These are phyloP conservation scores for Drosophila birchii DNA, from an alignment of 2,888 invertebrate species.

Conservation along the genomic window DNA sequence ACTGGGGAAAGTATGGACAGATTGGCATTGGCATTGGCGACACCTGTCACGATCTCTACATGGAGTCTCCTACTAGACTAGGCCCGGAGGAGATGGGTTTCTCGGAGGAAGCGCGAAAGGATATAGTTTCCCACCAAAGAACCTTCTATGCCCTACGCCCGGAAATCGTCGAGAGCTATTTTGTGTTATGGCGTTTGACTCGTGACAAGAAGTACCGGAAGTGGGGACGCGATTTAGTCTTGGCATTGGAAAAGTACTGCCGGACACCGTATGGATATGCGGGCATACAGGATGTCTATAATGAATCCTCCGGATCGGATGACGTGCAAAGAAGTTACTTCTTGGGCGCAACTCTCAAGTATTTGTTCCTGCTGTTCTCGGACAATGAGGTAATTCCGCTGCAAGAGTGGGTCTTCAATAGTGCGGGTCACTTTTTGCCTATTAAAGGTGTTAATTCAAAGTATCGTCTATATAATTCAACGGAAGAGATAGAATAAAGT, in stretches of 20 bases:
- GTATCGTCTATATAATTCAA: constrained; percentile 85
- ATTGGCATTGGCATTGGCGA: constrained; percentile 95
- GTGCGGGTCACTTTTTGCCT: constrained; percentile 98
- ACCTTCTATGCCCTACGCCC: constrained; percentile 98
- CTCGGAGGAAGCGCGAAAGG: not conserved
- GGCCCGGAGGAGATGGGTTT: constrained; percentile 91
- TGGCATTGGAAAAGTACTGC: constrained; percentile 97
- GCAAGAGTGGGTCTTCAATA: constrained; percentile 99
- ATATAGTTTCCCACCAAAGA: constrained; percentile 87
- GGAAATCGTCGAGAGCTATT: constrained; percentile 98
- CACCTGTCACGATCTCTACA: constrained; percentile 99
- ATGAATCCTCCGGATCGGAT: constrained; percentile 92
- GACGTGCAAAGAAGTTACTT: constrained; percentile 99
- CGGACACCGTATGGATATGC: constrained; percentile 96
- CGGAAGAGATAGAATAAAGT: not conserved
- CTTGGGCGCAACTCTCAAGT: constrained; percentile 99
- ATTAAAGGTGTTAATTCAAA: constrained; percentile 91
- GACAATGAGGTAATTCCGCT: constrained; percentile 95
- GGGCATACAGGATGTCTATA: constrained; percentile 97
- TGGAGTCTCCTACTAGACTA: constrained; percentile 92
- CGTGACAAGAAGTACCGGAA: constrained; percentile 98
- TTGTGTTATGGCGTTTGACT: constrained; percentile 98
- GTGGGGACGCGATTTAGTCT: constrained; percentile 99
- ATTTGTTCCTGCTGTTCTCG: constrained; percentile 97
- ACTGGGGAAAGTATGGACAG: constrained; percentile 92